Evolutionary conservation across 1,140 invertebrate genomes (phyloP).

Genomic region (Hylaeus volcanicus): DNA sequence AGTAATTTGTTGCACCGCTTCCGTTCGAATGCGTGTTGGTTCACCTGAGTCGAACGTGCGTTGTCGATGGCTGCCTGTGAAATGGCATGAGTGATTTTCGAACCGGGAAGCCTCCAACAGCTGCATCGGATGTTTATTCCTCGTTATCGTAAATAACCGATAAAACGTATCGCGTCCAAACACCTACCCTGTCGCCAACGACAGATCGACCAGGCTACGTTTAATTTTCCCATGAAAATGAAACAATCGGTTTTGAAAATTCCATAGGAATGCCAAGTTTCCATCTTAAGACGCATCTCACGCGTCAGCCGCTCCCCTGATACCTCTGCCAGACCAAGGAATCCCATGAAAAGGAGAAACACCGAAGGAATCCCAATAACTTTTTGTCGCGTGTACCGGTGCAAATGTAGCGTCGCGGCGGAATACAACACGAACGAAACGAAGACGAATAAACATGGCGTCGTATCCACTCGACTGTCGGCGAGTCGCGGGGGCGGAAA

Average conservation of each 20-base stretch:
- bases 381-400: background rate
- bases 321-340: background rate
- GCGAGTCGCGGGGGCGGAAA: background rate
- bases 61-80: constrained; percentile 12
- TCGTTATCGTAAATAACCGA: too few species aligned
- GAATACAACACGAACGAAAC: background rate
- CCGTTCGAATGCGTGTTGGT: background rate
- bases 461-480: background rate
- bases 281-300: background rate
- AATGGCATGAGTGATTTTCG: background rate
- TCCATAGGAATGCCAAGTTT: background rate
- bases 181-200: too few species aligned
- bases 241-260: too few species aligned
- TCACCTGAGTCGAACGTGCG: constrained; percentile 46
- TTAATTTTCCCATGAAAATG: too few species aligned
- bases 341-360: background rate
- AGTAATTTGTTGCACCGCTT: constrained; percentile 49
- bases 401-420: too few species aligned
- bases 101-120: background rate
- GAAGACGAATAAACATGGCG: constrained; percentile 14
- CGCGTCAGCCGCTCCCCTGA: background rate
- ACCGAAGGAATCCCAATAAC: background rate
- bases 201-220: too few species aligned
- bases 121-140: too few species aligned
- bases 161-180: too few species aligned